These are phyloP conservation scores for Dromius quadrimaculatus DNA, from an alignment of 2,888 invertebrate species.

Conservation along the genomic window DNA sequence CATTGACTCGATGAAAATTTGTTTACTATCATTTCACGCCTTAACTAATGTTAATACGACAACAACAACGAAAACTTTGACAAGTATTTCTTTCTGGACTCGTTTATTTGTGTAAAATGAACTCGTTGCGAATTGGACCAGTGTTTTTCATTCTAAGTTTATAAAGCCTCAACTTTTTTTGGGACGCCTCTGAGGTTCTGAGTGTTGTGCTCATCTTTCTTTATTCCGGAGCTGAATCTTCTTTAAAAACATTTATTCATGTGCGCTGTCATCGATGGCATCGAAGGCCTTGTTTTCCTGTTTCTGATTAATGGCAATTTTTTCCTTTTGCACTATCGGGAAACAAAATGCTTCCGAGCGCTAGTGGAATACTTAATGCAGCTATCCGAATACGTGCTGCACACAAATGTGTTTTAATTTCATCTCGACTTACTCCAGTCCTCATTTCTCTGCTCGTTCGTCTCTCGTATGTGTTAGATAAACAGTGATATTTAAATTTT, in stretches of 20 bases:
- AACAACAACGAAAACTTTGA: too few species aligned
- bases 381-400: neutral
- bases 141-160: too few species aligned
- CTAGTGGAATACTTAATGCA: conserved; percentile 21
- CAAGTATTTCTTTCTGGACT: too few species aligned
- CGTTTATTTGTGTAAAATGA: too few species aligned
- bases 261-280: conserved; percentile 33
- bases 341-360: conserved; percentile 24
- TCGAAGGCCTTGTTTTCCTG: conserved; percentile 45
- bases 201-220: conserved; percentile 20
- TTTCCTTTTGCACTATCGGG: conserved; percentile 36
- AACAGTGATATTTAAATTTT: conserved; percentile 1
- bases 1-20: too few species aligned
- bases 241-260: conserved; percentile 39
- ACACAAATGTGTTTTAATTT: conserved; percentile 39
- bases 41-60: too few species aligned
- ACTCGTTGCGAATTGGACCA: too few species aligned
- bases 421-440: neutral
- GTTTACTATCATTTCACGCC: too few species aligned
- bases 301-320: conserved; percentile 46
- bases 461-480: neutral
- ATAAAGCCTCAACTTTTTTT: too few species aligned
- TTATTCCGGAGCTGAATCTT: conserved; percentile 28
- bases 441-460: neutral
- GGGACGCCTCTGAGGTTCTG: too few species aligned